Base-by-base conservation (phyloP, 2,797 vertebrate species). In the Threskiornis aethiopicus region DNA sequence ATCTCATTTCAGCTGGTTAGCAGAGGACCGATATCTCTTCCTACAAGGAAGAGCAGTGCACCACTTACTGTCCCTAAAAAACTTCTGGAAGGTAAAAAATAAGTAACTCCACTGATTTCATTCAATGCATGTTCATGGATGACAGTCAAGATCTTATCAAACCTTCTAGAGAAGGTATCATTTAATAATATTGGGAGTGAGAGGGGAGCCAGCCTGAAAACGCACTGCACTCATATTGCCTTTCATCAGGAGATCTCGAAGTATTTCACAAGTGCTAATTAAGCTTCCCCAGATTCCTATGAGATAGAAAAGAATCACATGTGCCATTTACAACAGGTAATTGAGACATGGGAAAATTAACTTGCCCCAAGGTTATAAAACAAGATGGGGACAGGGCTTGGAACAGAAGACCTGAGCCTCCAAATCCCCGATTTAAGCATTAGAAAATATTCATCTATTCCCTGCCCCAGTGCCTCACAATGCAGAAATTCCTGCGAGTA, bases 401-500 rank as follows among this genome's bases (percentile, higher is more conserved):
- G 72, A 90, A 24, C 15, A 61, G 51, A n/a, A 65, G 13, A 54
- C 13, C 57, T 37, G 33, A 87, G 42, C 55, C 44, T 64, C 58
- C 37, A 78, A 59, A 54, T 8, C 55, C 57, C 51, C 2, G 2
- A 37, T 37, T 3, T 10, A 14, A 90, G 46, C 52, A 10, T 52
- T 0, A 28, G 11, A 66, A 77, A 59, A 70, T 33, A 37, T 10
- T 25, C 28, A 10, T 22, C 67, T 73, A 29, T 16, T 44, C 39
- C 47, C 55, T 41, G 12, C 21, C 31, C 5, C 15, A 18, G 41
- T 4, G 2, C 10, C 46, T 55, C 69, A 22, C 26, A 24, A 1
- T 0, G 10, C 39, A 84, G 41, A 37, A 66, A 59, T 20, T 37
- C 72, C 89, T 44, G 49, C 0, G 1, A 65, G 35, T 0, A 3